Conservation (phyloP, 2,113 vertebrate species). For the Boulengeromyrus knoepffleri region DNA sequence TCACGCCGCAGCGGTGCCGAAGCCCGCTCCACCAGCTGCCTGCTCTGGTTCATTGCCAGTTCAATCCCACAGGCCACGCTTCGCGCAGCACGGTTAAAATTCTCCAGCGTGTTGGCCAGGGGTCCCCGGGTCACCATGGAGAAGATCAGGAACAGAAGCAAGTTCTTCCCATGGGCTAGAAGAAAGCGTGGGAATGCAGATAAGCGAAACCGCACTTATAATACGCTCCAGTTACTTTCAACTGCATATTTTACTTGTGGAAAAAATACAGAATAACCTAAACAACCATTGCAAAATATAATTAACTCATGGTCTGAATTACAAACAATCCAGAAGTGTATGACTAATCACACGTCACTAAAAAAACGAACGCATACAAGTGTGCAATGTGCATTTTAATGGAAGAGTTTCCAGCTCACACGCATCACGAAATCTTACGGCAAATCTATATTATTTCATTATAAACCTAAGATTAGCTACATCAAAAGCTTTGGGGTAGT, state of each 20-base stretch:
- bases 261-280: background rate
- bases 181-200: background rate
- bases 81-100: slow-evolving; percentile 61
- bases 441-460: background rate
- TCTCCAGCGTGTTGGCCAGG: slow-evolving; percentile 67
- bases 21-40: slow-evolving; percentile 53
- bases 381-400: background rate
- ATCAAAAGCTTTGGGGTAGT: background rate
- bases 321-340: background rate
- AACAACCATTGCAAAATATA: background rate
- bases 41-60: slow-evolving; percentile 77
- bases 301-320: background rate
- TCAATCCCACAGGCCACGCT: slow-evolving; percentile 76
- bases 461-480: background rate
- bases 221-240: no score
- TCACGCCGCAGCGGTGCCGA: slow-evolving; percentile 72
- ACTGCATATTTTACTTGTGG: background rate
- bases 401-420: background rate
- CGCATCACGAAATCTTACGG: background rate
- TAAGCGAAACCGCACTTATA: background rate
- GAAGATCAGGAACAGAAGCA: slow-evolving; percentile 64
- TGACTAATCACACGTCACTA: background rate
- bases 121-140: slow-evolving; percentile 71
- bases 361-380: background rate
- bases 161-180: slow-evolving; percentile 60